Evolutionary conservation across 2,113 vertebrate species (phyloP).

Genomic region (Crotophaga sulcirostris): DNA sequence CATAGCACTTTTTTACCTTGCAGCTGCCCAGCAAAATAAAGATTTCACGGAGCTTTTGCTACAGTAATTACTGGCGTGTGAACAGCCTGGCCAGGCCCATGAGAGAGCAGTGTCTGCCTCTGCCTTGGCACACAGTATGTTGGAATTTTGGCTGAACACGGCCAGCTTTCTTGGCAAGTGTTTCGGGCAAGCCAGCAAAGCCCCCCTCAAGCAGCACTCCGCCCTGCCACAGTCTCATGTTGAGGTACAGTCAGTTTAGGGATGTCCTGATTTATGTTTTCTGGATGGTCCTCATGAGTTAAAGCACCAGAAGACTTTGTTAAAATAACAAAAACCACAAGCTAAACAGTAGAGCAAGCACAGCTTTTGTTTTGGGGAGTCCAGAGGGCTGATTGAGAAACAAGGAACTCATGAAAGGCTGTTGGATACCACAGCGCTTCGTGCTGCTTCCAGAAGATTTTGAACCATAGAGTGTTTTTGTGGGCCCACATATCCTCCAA

Average conservation of each 20-base stretch:
- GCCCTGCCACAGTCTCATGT: not conserved
- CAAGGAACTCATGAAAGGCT: not conserved
- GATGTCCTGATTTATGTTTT: not conserved
- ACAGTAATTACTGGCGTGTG: not conserved
- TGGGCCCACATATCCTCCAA: not conserved
- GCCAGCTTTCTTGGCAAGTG: not conserved
- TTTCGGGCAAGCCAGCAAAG: not conserved
- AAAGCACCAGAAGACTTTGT: not conserved
- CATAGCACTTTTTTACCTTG: not conserved
- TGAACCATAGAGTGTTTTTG: not conserved
- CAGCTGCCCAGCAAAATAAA: not conserved
- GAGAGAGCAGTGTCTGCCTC: not conserved
- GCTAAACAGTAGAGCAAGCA: not conserved
- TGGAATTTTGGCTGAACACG: not conserved
- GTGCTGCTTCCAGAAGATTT: not conserved
- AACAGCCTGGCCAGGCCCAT: not conserved
- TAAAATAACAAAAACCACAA: not conserved
- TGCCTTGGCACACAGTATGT: not conserved
- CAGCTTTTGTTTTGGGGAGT: not conserved
- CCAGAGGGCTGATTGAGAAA: not conserved
- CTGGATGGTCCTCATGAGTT: not conserved
- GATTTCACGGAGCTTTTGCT: not conserved
- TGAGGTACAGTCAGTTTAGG: not conserved
- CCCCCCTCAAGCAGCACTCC: not conserved
- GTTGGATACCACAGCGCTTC: not conserved